These are phyloP conservation scores for Sphaerophoria rueppellii DNA, from an alignment of 2,888 invertebrate genomes.

Conservation along the genomic window DNA sequence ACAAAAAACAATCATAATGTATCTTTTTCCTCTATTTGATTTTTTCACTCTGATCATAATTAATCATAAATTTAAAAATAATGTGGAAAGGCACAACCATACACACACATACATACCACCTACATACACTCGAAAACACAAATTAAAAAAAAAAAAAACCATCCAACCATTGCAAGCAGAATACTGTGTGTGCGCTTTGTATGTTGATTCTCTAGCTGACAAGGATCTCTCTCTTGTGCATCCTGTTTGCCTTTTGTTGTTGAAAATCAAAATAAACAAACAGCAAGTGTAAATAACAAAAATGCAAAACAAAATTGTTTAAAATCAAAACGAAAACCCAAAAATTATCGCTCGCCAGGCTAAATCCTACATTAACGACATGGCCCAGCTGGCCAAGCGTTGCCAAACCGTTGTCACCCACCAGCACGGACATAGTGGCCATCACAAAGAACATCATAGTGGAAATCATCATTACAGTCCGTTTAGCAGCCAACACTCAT, in stretches of 20 bases:
- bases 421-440: conserved; percentile 77
- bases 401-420: conserved; percentile 81
- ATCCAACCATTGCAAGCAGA: conserved; percentile 57
- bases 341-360: conserved; percentile 75
- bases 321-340: not conserved
- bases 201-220: conserved; percentile 59
- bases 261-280: conserved; percentile 21
- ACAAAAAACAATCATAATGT: conserved; percentile 2
- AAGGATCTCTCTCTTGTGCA: conserved; percentile 60
- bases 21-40: conserved; percentile 28
- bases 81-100: conserved; percentile 29
- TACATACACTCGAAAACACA: not conserved
- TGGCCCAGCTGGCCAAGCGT: conserved; percentile 80
- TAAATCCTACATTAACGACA: conserved; percentile 80
- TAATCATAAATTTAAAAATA: conserved; percentile 23
- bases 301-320: conserved; percentile 35
- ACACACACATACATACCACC: conserved; percentile 18
- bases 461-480: conserved; percentile 78
- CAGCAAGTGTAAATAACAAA: conserved; percentile 70
- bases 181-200: conserved; percentile 63
- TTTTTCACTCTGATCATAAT: conserved; percentile 24
- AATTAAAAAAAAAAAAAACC: conserved; percentile 5
- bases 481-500: conserved; percentile 76
- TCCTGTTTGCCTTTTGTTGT: conserved; percentile 46
- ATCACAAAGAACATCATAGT: conserved; percentile 74